Conservation (phyloP, 2,113 vertebrate species). For the Galemys pyrenaicus region DNA sequence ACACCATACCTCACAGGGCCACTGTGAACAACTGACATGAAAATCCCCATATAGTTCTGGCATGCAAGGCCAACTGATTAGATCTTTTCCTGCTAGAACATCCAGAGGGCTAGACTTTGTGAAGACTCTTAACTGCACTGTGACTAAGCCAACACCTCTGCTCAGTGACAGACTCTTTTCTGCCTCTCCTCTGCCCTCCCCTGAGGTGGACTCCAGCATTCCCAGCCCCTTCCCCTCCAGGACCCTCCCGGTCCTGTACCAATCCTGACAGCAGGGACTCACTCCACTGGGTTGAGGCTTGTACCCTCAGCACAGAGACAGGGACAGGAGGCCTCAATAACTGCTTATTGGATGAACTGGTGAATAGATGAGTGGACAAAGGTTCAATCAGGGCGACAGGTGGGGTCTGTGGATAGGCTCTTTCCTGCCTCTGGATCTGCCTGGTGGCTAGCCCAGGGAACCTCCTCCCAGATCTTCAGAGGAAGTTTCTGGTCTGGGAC, state of each 20-base stretch:
- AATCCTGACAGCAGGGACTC: not conserved
- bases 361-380: too few relatives aligned
- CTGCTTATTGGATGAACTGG: not conserved
- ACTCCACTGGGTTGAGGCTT: not conserved
- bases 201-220: not conserved
- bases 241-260: not conserved
- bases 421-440: not conserved
- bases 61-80: rapidly evolving
- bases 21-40: not conserved
- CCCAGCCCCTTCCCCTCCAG: not conserved
- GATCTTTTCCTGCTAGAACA: not conserved
- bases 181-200: not conserved
- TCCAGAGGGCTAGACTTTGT: not conserved
- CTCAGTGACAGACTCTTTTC: not conserved
- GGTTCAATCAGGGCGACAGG: not conserved
- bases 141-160: not conserved
- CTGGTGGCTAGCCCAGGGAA: not conserved
- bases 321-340: not conserved
- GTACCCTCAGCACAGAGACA: not conserved
- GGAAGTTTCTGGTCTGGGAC: not conserved
- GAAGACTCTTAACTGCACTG: not conserved
- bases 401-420: not conserved
- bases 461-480: not conserved
- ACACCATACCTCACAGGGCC: not conserved
- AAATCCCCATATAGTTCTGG: rapidly evolving